Conservation (phyloP, 2,113 vertebrate genomes). For the Podocnemis expansa region DNA sequence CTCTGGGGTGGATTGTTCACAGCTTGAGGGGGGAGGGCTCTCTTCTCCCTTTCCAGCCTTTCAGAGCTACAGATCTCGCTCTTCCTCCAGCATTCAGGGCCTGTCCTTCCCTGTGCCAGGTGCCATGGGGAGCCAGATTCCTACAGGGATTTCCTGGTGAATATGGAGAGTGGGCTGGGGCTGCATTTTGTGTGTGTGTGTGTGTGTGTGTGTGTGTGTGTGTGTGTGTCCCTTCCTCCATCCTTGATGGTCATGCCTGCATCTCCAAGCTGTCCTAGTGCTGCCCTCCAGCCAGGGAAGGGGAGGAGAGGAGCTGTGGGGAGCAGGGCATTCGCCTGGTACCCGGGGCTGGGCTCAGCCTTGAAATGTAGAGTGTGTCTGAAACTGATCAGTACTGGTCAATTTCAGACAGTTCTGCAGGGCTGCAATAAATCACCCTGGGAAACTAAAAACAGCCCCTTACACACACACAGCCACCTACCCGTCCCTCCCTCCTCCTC, state of each 20-base stretch:
- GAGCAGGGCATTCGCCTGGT: not conserved
- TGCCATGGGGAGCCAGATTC: not conserved
- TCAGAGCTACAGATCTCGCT: too few species aligned
- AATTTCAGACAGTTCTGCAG: not conserved
- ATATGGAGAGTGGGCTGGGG: not conserved
- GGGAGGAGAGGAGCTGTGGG: constrained; percentile 10
- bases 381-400: not conserved
- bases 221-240: not conserved
- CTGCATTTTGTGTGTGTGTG: too few species aligned
- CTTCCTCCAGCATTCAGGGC: too few species aligned
- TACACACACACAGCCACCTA: not conserved
- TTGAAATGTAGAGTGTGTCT: not conserved
- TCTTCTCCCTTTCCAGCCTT: too few species aligned
- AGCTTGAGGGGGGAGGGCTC: too few species aligned
- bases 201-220: not conserved
- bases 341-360: not conserved
- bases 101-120: not conserved
- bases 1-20: too few species aligned
- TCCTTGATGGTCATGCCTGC: not conserved
- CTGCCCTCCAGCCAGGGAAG: constrained; percentile 56
- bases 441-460: not conserved
- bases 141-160: not conserved
- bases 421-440: constrained; percentile 12
- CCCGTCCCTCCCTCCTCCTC: not conserved
- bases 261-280: constrained; percentile 40